Conservation (phyloP, 2,888 invertebrate species). For the Pemphredon lugubris region DNA sequence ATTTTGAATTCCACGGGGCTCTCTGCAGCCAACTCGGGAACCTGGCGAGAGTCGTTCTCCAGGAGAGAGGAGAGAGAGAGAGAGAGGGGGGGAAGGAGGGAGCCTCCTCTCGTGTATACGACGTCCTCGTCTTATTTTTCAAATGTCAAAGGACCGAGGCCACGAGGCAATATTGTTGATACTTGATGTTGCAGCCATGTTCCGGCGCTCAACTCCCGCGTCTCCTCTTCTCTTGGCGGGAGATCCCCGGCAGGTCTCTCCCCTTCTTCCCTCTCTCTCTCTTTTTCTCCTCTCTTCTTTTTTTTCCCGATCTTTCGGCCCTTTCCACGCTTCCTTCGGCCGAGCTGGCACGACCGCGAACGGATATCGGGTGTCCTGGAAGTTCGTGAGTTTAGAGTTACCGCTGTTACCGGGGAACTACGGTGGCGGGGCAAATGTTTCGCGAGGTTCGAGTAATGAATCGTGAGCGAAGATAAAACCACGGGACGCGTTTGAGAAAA, state of each 20-base stretch:
- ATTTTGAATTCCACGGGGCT: slow-evolving; percentile 79
- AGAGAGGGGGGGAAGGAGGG: slow-evolving; percentile 24
- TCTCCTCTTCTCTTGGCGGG: too few relatives aligned
- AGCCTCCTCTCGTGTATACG: slow-evolving; percentile 55
- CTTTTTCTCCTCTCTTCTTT: slow-evolving; percentile 8
- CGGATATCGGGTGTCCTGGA: neutral
- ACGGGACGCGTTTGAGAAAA: too few relatives aligned
- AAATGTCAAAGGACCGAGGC: slow-evolving; percentile 72
- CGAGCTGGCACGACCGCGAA: too few relatives aligned
- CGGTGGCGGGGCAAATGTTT: too few relatives aligned
- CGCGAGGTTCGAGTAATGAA: too few relatives aligned
- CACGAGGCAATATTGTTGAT: slow-evolving; percentile 78
- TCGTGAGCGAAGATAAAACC: too few relatives aligned
- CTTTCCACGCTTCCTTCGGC: neutral
- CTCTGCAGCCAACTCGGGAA: slow-evolving; percentile 40
- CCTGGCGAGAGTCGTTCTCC: slow-evolving; percentile 2
- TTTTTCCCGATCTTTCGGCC: neutral
- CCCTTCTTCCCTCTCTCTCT: slow-evolving; percentile 10
- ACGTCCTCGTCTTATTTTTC: slow-evolving; percentile 72
- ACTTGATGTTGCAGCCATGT: slow-evolving; percentile 76
- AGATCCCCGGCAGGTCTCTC: slow-evolving; percentile 27
- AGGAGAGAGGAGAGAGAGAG: slow-evolving; percentile 2
- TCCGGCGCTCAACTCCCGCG: slow-evolving; percentile 25
- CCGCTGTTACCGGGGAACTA: neutral
- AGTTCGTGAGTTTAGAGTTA: neutral